Conservation (phyloP, 2,113 vertebrate genomes). For the Meriones unguiculatus region DNA sequence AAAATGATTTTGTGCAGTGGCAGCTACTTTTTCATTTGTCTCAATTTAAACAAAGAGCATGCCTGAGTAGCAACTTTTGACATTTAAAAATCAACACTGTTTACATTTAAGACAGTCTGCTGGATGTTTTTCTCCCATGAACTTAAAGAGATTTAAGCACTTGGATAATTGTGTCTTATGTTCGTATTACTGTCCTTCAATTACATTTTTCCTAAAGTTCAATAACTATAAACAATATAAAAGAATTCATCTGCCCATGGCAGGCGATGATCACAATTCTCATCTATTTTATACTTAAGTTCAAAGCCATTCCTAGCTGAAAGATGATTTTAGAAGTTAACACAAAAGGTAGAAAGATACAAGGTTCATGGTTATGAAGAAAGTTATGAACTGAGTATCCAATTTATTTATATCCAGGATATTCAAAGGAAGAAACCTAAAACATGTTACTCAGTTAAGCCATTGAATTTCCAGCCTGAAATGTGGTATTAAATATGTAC, state of each 20-base stretch:
- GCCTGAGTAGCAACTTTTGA: slow-evolving; percentile 23
- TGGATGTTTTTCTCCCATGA: slow-evolving; percentile 18
- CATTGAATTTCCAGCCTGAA: slow-evolving; percentile 7
- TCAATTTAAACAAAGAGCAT: slow-evolving; percentile 12
- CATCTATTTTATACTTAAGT: slow-evolving; percentile 7
- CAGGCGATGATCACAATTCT: not conserved
- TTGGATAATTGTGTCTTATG: slow-evolving; percentile 21
- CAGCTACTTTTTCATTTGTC: not conserved
- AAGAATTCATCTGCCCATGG: slow-evolving; percentile 56
- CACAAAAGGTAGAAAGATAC: not conserved
- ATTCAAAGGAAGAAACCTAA: slow-evolving; percentile 2
- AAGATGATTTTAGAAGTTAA: slow-evolving; percentile 18
- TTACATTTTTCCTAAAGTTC: slow-evolving; percentile 51
- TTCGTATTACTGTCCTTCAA: slow-evolving; percentile 46
- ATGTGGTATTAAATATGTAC: not conserved
- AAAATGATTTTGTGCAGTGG: not conserved
- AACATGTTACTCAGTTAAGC: not conserved
- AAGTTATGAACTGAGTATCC: not conserved
- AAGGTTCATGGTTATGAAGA: not conserved
- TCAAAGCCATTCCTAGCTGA: slow-evolving; percentile 28
- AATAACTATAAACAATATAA: slow-evolving; percentile 57
- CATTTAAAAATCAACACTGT: slow-evolving; percentile 65
- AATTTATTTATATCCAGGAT: not conserved
- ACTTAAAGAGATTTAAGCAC: slow-evolving; percentile 53
- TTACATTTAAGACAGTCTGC: slow-evolving; percentile 62